Conservation (phyloP, 2,797 vertebrate genomes). For the Anniella stebbinsi region DNA sequence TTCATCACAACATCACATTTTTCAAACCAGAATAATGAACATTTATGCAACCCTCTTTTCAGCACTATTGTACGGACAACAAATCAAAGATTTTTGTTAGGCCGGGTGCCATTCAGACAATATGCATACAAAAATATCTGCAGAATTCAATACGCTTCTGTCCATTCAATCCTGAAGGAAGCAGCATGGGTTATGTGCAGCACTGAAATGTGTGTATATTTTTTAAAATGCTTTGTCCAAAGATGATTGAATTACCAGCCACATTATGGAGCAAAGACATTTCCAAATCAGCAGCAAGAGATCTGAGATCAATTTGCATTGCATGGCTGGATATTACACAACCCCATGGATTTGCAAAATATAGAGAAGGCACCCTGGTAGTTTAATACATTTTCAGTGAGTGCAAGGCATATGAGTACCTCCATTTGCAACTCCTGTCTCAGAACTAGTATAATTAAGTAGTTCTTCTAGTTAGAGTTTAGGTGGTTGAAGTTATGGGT, state of each 20-base stretch:
- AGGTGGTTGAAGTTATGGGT: neutral
- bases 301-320: slow-evolving; percentile 4
- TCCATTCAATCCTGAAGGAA: neutral
- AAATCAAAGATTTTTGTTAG: neutral
- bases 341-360: slow-evolving; percentile 8
- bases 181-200: neutral
- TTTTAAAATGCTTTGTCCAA: neutral
- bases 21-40: neutral
- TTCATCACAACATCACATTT: neutral
- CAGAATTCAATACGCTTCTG: neutral
- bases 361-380: neutral
- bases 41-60: neutral
- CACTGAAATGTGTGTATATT: neutral
- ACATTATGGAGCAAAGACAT: slow-evolving; percentile 2
- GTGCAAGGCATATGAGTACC: neutral
- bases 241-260: neutral
- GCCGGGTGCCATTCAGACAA: neutral
- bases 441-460: neutral
- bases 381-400: neutral
- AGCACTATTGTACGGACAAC: neutral
- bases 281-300: slow-evolving; percentile 9
- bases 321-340: slow-evolving; percentile 3
- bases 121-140: neutral
- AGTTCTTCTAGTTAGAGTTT: neutral
- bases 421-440: neutral